phyloP scores from a whole-genome alignment of 2,797 vertebrate species.

The Loris lydekkerianus region DNA sequence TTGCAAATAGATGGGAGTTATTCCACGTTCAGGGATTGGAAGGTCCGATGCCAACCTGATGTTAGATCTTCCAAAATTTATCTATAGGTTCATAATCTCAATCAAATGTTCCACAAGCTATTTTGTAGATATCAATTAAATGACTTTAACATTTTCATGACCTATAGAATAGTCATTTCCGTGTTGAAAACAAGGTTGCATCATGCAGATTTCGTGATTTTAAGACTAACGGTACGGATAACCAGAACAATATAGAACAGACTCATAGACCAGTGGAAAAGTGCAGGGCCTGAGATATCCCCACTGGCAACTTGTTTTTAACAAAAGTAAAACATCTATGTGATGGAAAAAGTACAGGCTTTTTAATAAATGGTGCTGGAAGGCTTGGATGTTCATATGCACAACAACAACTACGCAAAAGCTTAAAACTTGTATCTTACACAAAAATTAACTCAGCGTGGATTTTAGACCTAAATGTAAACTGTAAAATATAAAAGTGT shows the following conservation, averaged over 20 bases:
- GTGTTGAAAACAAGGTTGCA: not conserved
- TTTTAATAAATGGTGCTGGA: not conserved
- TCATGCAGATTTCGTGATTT: not conserved
- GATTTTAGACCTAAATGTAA: not conserved
- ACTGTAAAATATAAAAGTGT: not conserved
- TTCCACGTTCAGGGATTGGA: not conserved
- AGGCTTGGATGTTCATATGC: not conserved
- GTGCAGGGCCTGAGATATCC: not conserved
- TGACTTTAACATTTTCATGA: not conserved
- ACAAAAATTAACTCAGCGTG: not conserved
- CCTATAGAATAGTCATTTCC: not conserved
- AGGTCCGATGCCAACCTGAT: not conserved
- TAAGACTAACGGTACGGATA: not conserved
- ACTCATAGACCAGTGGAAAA: not conserved
- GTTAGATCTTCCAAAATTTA: not conserved
- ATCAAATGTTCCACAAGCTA: not conserved
- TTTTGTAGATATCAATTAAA: not conserved
- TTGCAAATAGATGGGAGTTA: not conserved
- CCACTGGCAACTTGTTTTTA: not conserved
- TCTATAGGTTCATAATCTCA: not conserved
- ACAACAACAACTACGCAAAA: not conserved
- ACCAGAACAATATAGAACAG: not conserved
- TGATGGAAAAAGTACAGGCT: not conserved
- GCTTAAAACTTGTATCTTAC: not conserved
- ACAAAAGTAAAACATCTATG: not conserved